Base-by-base conservation (phyloP, 2,113 vertebrate species). In the Centropus unirufus region DNA sequence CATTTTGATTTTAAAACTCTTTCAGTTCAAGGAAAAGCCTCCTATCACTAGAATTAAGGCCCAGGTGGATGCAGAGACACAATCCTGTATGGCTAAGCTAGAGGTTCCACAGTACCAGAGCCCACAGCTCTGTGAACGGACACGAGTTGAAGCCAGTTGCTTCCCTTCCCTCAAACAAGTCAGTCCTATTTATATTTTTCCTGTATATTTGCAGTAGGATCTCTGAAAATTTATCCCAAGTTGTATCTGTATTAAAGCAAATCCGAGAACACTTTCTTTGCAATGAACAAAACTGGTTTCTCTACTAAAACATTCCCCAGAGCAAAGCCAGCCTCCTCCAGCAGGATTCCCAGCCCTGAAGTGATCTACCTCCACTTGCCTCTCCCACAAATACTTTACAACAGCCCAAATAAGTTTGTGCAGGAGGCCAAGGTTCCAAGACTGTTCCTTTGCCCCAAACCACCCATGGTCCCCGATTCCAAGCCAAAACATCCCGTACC, bases 401-500 rank as follows among this genome's bases (percentile, higher is more conserved):
- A 1, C 2, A 64, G 32, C 1, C 8, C 44, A 64, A 7, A 12
- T 9, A 12, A 79, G 36, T 4, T 36, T 36, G 36, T 36, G 36
- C 36, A 1, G 5, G 20, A 11, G 24, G 58, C 30, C 21, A 24
- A 5, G 11, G 6, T 9, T 8, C 27, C 5, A 34, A 42, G 55
- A 40, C 2, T 1, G 9, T 64, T 11, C 27, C 27, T 26, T 67
- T 51, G 73, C n/a, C 40, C 42, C 16, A 76, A 40, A 32, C 29
- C 66, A 57, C 14, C 22, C 46, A 34, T 42, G n/a, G 32, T 42
- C 49, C 61, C 18, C 11, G 15, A 49, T n/a, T 29, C 17, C 0
- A 2, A 95, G 78, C 12, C 12, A 52, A 54, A 58, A 82, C 36
- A 9, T 6, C 93, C 92, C 97, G 11, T 93, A 98, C 98, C 98